Conservation (phyloP, 1,140 invertebrate species). For the Nomia melanderi region DNA sequence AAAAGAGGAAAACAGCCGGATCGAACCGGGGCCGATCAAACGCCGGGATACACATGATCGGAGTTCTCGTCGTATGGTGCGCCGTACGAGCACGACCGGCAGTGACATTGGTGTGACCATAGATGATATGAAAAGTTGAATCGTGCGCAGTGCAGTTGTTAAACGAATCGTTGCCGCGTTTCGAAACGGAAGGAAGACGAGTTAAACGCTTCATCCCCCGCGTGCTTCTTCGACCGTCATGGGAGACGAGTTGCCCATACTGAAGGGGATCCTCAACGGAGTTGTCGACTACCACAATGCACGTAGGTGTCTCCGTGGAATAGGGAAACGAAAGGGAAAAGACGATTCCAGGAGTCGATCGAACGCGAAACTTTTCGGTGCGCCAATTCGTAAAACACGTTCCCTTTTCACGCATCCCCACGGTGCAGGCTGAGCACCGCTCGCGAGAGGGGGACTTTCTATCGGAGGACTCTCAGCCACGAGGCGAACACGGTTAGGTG, state of each 20-base stretch:
- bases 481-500: constrained; percentile 19
- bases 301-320: constrained; percentile 85
- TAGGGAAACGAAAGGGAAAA: too few species aligned
- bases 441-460: constrained; percentile 55
- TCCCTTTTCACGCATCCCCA: neutral
- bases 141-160: constrained; percentile 39
- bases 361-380: neutral
- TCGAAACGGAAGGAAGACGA: constrained; percentile 48
- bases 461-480: constrained; percentile 53
- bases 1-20: too few species aligned
- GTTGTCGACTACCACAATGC: constrained; percentile 94
- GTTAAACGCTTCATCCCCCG: constrained; percentile 24
- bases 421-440: too few species aligned
- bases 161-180: too few species aligned
- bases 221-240: constrained; percentile 78
- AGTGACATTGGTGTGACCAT: constrained; percentile 44
- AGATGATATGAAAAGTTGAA: neutral
- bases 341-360: neutral
- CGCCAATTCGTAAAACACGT: neutral
- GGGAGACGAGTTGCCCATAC: constrained; percentile 92
- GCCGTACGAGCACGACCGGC: neutral
- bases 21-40: constrained; percentile 6
- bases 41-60: neutral
- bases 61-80: constrained; percentile 14
- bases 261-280: constrained; percentile 93